Evolutionary conservation across 2,113 vertebrate species (phyloP).

Genomic region (Petromus typicus): DNA sequence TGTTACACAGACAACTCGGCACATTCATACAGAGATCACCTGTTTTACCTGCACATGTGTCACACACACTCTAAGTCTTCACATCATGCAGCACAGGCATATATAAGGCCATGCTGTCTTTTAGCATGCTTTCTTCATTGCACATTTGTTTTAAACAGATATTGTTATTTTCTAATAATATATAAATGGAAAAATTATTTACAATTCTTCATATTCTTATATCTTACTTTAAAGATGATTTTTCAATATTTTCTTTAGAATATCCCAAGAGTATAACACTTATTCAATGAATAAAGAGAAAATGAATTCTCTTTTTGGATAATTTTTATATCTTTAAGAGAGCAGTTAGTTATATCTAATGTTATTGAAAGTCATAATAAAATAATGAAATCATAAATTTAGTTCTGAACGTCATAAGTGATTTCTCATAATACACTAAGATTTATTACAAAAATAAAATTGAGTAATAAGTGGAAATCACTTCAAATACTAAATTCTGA

Average conservation of each 20-base stretch:
- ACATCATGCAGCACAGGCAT: neutral
- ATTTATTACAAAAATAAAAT: slow-evolving; percentile 12
- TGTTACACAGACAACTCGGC: neutral
- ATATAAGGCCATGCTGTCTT: neutral
- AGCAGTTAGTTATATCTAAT: neutral
- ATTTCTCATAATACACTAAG: neutral
- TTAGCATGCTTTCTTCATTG: neutral
- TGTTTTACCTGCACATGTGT: neutral
- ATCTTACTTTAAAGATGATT: neutral
- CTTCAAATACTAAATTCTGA: neutral
- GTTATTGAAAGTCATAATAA: slow-evolving; percentile 14
- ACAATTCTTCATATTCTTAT: neutral
- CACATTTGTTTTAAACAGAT: neutral
- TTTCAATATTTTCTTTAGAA: neutral
- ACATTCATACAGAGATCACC: fast-evolving
- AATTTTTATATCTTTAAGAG: neutral
- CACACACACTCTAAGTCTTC: neutral
- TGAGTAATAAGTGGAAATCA: neutral
- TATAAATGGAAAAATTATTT: neutral
- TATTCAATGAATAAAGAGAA: neutral
- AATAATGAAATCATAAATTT: neutral
- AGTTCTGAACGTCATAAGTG: neutral
- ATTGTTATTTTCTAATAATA: neutral
- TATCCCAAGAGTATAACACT: neutral
- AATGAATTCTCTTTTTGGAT: neutral